These are phyloP conservation scores for Pluvialis apricaria DNA, from an alignment of 2,113 vertebrate genomes.

Conservation along the genomic window DNA sequence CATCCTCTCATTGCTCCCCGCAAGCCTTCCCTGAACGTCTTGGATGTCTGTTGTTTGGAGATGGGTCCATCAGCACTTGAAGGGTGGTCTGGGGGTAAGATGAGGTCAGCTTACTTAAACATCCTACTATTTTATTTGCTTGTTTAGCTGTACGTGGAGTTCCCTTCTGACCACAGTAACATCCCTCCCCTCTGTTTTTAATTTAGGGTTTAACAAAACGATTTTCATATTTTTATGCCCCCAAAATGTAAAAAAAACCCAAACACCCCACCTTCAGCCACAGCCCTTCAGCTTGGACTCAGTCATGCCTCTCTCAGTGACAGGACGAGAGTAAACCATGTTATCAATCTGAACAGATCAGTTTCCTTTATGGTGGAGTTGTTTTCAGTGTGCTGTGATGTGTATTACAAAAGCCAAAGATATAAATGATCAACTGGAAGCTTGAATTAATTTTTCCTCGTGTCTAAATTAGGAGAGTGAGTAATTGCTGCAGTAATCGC, in stretches of 20 bases:
- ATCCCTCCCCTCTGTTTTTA: not conserved
- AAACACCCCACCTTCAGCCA: not conserved
- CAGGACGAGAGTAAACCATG: not conserved
- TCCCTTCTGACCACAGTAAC: not conserved
- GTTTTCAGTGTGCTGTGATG: not conserved
- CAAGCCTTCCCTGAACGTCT: rapidly evolving
- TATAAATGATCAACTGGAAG: slow-evolving; percentile 63
- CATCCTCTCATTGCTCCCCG: not conserved
- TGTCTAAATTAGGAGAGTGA: slow-evolving; percentile 62
- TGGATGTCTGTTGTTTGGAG: not conserved
- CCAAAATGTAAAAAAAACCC: not conserved
- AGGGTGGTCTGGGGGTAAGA: not conserved
- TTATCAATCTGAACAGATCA: slow-evolving; percentile 34
- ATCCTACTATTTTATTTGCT: not conserved
- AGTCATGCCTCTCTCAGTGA: not conserved
- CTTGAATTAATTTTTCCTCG: slow-evolving; percentile 55
- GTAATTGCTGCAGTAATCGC: slow-evolving; percentile 50
- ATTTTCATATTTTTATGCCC: not conserved
- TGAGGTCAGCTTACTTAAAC: not conserved
- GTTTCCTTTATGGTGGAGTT: slow-evolving; percentile 36
- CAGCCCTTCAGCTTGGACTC: not conserved
- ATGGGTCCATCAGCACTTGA: not conserved
- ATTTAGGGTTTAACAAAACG: not conserved
- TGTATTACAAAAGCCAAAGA: slow-evolving; percentile 12
- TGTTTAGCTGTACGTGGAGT: not conserved